Evolutionary conservation across 2,113 vertebrate species (phyloP).

Genomic region (Callipepla squamata): DNA sequence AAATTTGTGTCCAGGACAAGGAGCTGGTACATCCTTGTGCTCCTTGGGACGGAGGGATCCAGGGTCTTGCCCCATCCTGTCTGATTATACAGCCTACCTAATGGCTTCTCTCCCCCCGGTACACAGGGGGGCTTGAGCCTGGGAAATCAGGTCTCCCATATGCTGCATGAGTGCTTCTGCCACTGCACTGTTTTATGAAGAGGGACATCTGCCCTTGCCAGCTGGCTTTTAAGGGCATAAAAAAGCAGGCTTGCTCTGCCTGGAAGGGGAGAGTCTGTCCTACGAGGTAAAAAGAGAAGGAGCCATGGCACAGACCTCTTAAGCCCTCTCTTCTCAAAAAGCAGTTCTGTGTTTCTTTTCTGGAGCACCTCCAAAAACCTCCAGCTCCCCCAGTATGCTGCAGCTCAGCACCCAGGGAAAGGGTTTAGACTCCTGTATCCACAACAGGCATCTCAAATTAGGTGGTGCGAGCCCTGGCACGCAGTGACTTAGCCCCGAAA

Average conservation of each 20-base stretch:
- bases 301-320: neutral
- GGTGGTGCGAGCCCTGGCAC: conserved; percentile 3
- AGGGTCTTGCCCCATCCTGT: neutral
- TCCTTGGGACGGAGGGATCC: neutral
- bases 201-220: neutral
- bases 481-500: neutral
- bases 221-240: neutral
- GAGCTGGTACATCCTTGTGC: neutral
- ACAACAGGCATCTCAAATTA: neutral
- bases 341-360: neutral
- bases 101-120: neutral
- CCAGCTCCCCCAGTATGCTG: neutral
- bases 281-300: neutral
- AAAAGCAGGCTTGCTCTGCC: neutral
- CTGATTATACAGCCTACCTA: neutral
- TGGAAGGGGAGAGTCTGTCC: neutral
- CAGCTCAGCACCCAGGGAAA: neutral
- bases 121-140: neutral
- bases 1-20: neutral
- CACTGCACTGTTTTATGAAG: neutral
- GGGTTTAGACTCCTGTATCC: neutral
- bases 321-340: neutral
- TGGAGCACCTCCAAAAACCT: neutral
- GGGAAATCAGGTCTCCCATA: neutral
- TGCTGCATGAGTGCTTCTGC: neutral